These are phyloP conservation scores for Molothrus ater DNA, from an alignment of 2,797 vertebrate species.

Conservation along the genomic window DNA sequence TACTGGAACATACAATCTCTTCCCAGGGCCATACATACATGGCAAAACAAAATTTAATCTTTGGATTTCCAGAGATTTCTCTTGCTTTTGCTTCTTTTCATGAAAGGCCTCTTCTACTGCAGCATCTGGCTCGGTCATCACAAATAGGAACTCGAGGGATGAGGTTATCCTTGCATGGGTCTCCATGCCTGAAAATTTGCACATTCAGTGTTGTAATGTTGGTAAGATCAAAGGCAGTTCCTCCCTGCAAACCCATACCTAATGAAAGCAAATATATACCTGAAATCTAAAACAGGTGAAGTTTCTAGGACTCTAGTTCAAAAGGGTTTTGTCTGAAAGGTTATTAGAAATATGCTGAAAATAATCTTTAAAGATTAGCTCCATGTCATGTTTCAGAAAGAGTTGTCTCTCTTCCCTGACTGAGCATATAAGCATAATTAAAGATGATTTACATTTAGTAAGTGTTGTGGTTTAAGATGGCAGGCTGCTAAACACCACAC, in stretches of 20 bases:
- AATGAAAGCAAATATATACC: background rate
- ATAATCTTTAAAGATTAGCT: background rate
- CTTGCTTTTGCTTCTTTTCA: background rate
- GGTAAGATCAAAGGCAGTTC: background rate
- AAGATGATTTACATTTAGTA: background rate
- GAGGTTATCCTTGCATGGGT: background rate
- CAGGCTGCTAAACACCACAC: background rate
- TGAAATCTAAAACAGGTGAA: background rate
- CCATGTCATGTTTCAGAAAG: background rate
- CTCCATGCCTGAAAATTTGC: background rate
- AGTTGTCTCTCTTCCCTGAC: background rate
- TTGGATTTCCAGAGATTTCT: background rate
- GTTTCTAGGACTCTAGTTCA: background rate
- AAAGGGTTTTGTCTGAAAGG: background rate
- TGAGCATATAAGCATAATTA: background rate
- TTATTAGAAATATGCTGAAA: background rate
- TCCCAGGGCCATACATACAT: fast-evolving
- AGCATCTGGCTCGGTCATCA: background rate
- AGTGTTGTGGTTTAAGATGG: background rate
- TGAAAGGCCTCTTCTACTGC: background rate
- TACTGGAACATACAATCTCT: background rate
- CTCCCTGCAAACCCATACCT: background rate
- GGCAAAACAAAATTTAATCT: background rate
- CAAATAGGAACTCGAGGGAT: background rate
- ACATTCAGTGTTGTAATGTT: background rate